phyloP scores from a whole-genome alignment of 2,113 vertebrate species.

The Notiomystis cincta region DNA sequence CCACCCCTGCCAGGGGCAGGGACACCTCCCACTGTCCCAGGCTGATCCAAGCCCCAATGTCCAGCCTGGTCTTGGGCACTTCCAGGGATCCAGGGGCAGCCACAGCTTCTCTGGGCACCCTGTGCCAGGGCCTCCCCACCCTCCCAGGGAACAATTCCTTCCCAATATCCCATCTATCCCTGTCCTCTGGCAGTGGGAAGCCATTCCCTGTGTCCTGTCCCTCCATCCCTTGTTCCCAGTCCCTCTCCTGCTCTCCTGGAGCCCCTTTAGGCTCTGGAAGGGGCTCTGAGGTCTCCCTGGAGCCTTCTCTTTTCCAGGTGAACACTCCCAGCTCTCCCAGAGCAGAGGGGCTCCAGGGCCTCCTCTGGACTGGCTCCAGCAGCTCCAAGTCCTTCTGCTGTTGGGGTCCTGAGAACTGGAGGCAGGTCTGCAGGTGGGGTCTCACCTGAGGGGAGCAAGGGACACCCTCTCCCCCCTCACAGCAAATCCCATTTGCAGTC shows the following conservation, averaged over 20 bases:
- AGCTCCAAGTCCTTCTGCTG: not conserved
- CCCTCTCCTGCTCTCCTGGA: not conserved
- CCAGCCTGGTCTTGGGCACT: not conserved
- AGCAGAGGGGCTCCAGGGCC: not conserved
- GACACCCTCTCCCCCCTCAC: not conserved
- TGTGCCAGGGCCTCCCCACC: not conserved
- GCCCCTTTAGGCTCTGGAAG: not conserved
- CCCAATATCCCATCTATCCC: not conserved
- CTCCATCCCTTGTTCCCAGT: not conserved
- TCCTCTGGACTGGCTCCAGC: not conserved
- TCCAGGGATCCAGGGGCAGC: not conserved
- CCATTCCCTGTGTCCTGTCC: not conserved
- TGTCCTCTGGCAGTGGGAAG: not conserved
- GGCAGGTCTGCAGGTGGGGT: not conserved
- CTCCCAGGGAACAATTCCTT: not conserved
- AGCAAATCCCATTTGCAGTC: not conserved
- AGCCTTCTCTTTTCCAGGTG: not conserved
- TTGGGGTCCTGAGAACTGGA: not conserved
- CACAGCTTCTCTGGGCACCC: not conserved
- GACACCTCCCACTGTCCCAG: not conserved
- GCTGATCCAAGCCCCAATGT: not conserved
- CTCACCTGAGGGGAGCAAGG: not conserved
- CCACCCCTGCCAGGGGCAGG: not conserved
- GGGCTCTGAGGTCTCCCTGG: not conserved
- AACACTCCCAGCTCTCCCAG: not conserved